Evolutionary conservation across 1,140 invertebrate species (phyloP).

Genomic region (Drosophila sucinea): DNA sequence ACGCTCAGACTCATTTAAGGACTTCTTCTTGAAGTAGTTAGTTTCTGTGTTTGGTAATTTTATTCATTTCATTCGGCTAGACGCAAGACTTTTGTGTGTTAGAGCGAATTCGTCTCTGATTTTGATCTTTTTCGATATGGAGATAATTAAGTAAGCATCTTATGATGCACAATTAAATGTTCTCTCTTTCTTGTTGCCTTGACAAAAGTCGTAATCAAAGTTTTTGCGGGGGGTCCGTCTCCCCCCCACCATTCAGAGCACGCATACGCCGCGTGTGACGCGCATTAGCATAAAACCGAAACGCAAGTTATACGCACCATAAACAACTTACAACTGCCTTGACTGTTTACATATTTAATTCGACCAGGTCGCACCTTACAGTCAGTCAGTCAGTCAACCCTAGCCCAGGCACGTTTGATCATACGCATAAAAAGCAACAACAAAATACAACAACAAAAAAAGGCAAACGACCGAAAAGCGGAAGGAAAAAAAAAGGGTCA

Average conservation of each 20-base stretch:
- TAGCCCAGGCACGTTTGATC: slow-evolving; percentile 43
- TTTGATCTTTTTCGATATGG: slow-evolving; percentile 23
- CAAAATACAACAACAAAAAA: slow-evolving; percentile 26
- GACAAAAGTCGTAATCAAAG: slow-evolving; percentile 42
- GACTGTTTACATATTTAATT: slow-evolving; percentile 71
- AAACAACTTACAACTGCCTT: slow-evolving; percentile 48
- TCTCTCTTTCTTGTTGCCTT: slow-evolving; percentile 27
- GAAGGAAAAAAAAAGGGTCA: slow-evolving; percentile 70
- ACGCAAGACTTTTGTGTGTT: slow-evolving; percentile 16
- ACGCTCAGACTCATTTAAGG: slow-evolving; percentile 12
- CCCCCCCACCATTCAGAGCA: slow-evolving; percentile 18
- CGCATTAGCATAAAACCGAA: slow-evolving; percentile 62
- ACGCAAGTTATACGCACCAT: slow-evolving; percentile 40
- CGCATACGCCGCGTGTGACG: slow-evolving; percentile 67
- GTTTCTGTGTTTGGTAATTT: slow-evolving; percentile 51
- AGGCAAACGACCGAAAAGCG: slow-evolving; percentile 32
- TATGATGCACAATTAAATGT: slow-evolving; percentile 73
- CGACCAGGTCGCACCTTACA: slow-evolving; percentile 56
- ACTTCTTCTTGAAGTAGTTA: slow-evolving; percentile 33
- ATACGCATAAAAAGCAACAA: slow-evolving; percentile 18
- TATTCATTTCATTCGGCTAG: slow-evolving; percentile 56
- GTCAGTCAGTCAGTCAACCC: slow-evolving; percentile 30
- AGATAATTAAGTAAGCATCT: slow-evolving; percentile 70
- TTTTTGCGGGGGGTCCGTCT: background rate
- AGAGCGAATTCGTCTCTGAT: background rate